Evolutionary conservation across 2,888 invertebrate genomes (phyloP).

Genomic region (Leistus spinibarbis): DNA sequence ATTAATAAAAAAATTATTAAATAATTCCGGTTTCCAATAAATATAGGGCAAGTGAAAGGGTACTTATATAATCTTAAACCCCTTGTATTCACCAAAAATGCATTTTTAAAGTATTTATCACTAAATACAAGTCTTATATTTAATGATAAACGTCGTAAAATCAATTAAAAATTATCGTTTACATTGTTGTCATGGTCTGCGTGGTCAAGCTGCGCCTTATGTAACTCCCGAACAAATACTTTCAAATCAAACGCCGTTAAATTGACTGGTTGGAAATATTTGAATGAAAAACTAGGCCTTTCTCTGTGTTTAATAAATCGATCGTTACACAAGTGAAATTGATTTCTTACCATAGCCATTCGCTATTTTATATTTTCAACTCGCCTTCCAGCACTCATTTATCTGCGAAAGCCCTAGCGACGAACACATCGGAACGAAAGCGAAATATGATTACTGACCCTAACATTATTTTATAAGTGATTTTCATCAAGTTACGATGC

Average conservation of each 20-base stretch:
- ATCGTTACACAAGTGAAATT: conserved; percentile 37
- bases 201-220: conserved; percentile 18
- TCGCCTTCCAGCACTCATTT: neutral
- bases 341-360: conserved; percentile 24
- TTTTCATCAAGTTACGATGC: neutral
- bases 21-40: neutral
- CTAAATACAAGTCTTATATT: too few relatives aligned
- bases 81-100: too few relatives aligned
- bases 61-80: conserved; percentile 8
- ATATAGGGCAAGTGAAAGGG: conserved; percentile 34
- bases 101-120: too few relatives aligned
- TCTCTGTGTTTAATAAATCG: conserved; percentile 37
- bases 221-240: conserved; percentile 22
- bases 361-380: conserved; percentile 20
- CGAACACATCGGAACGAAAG: neutral
- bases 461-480: neutral
- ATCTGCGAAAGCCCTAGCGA: neutral
- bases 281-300: conserved; percentile 32
- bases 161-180: too few relatives aligned
- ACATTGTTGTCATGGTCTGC: conserved; percentile 4
- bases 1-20: neutral
- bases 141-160: too few relatives aligned
- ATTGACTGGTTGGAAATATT: conserved; percentile 28
- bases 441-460: neutral
- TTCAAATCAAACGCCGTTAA: conserved; percentile 36